Conservation (phyloP, 2,888 invertebrate species). For the Lasioglossum pauxillum region DNA sequence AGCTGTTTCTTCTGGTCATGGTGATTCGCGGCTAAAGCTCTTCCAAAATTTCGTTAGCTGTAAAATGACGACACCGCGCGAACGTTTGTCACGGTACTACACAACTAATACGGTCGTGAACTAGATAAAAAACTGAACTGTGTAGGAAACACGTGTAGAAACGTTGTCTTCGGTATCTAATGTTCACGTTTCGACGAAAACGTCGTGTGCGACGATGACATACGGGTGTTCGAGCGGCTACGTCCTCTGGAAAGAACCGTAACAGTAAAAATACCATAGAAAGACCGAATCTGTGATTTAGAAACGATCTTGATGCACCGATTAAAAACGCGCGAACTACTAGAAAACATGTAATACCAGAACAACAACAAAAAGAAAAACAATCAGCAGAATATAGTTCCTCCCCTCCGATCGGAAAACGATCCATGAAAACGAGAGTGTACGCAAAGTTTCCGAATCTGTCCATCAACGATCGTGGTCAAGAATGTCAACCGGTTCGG, state of each 20-base stretch:
- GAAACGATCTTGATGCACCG: neutral
- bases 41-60: neutral
- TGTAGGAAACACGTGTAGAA: neutral
- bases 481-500: neutral
- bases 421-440: neutral
- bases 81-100: neutral
- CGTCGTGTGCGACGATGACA: neutral
- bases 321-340: neutral
- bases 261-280: neutral
- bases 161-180: neutral
- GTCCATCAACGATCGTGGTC: neutral
- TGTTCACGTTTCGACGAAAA: conserved; percentile 1
- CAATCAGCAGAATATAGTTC: neutral
- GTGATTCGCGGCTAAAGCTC: neutral
- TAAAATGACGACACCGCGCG: neutral
- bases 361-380: neutral
- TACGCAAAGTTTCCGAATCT: neutral
- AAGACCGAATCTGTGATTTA: neutral
- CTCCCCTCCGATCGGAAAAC: neutral
- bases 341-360: neutral
- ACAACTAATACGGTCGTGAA: neutral
- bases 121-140: neutral
- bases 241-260: neutral
- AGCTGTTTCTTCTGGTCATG: conserved; percentile 45
- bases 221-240: neutral